phyloP scores from a whole-genome alignment of 2,113 vertebrate genomes.

The Bufo bufo region DNA sequence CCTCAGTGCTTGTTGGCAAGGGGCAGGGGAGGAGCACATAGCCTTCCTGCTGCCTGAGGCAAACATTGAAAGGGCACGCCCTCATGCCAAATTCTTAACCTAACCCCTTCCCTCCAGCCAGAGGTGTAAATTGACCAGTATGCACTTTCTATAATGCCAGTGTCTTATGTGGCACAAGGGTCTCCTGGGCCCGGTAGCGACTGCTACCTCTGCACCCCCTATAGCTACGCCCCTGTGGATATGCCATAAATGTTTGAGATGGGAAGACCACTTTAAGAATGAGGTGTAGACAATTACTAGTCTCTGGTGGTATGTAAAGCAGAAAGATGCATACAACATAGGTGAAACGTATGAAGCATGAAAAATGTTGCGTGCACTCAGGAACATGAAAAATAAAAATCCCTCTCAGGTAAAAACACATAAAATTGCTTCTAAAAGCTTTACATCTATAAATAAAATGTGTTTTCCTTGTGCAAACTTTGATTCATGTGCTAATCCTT shows the following conservation, averaged over 20 bases:
- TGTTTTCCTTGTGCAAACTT: slow-evolving; percentile 1
- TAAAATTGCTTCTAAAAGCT: not conserved
- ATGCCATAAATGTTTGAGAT: not conserved
- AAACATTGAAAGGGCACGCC: too few relatives aligned
- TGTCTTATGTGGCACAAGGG: too few relatives aligned
- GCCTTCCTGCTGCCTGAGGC: too few relatives aligned
- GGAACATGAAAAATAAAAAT: slow-evolving; percentile 44
- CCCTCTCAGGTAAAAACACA: not conserved
- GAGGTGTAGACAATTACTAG: not conserved
- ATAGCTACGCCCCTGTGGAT: too few relatives aligned
- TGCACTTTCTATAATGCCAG: too few relatives aligned
- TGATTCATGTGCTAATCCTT: not conserved
- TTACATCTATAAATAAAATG: slow-evolving; percentile 22
- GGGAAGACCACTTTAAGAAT: not conserved
- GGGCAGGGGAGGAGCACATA: too few relatives aligned
- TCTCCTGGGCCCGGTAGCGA: too few relatives aligned
- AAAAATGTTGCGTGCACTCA: slow-evolving; percentile 27
- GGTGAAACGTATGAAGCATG: not conserved
- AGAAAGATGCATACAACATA: not conserved
- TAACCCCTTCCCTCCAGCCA: too few relatives aligned
- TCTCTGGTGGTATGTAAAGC: slow-evolving; percentile 31
- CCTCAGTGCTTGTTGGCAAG: too few relatives aligned
- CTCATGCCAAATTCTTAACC: too few relatives aligned
- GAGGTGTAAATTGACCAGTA: too few relatives aligned
- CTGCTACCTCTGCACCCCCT: too few relatives aligned